phyloP scores from a whole-genome alignment of 2,888 invertebrate species.

The Drosophila ustulata region DNA sequence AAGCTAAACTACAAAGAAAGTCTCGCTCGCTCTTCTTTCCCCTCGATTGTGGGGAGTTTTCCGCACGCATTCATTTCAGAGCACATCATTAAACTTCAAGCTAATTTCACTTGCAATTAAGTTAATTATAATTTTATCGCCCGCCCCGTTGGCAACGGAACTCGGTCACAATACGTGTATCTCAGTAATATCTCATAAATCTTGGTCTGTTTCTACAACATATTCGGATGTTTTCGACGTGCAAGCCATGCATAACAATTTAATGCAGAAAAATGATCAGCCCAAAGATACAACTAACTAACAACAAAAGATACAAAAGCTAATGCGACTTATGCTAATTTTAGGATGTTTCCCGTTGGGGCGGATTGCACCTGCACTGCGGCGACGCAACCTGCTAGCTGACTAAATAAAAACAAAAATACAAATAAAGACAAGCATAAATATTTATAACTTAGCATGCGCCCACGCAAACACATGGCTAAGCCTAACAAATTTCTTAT shows the following conservation, averaged over 20 bases:
- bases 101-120: slow-evolving; percentile 79
- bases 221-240: slow-evolving; percentile 24
- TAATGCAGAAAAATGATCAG: slow-evolving; percentile 39
- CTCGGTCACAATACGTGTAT: slow-evolving; percentile 57
- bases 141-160: slow-evolving; percentile 49
- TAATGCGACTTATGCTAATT: slow-evolving; percentile 53
- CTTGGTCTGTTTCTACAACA: slow-evolving; percentile 25
- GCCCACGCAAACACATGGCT: slow-evolving; percentile 57
- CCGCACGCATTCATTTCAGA: slow-evolving; percentile 47
- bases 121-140: slow-evolving; percentile 75
- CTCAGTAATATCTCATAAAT: slow-evolving; percentile 38
- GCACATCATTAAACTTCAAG: slow-evolving; percentile 67
- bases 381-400: slow-evolving; percentile 19
- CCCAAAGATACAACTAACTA: slow-evolving; percentile 10
- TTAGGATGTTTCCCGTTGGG: slow-evolving; percentile 20
- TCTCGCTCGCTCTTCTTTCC: slow-evolving; percentile 1
- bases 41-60: slow-evolving; percentile 14
- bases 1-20: slow-evolving; percentile 53
- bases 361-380: slow-evolving; percentile 63
- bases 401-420: slow-evolving; percentile 40
- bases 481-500: slow-evolving; percentile 42
- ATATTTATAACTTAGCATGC: slow-evolving; percentile 62
- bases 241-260: slow-evolving; percentile 54
- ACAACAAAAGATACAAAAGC: slow-evolving; percentile 19
- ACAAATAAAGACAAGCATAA: slow-evolving; percentile 43